These are phyloP conservation scores for Papilio demoleus DNA, from an alignment of 2,888 invertebrate species.

Conservation along the genomic window DNA sequence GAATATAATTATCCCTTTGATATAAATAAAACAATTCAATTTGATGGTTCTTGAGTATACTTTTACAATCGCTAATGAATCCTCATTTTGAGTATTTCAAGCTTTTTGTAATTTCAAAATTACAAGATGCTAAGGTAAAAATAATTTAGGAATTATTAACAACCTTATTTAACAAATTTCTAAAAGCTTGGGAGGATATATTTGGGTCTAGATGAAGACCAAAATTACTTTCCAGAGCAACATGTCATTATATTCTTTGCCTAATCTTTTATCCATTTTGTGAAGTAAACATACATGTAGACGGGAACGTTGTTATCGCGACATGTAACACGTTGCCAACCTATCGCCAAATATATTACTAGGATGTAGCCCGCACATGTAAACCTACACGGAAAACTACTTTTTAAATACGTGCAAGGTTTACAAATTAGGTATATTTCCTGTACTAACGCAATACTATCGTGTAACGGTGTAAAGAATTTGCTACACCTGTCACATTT, in stretches of 20 bases:
- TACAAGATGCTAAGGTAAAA: too few species aligned
- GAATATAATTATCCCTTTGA: conserved; percentile 40
- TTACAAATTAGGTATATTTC: conserved; percentile 20
- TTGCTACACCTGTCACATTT: conserved; percentile 3
- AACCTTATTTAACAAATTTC: neutral
- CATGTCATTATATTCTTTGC: too few species aligned
- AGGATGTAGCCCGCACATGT: conserved; percentile 47
- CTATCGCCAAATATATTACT: conserved; percentile 50
- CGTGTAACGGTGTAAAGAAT: conserved; percentile 25
- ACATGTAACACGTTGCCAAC: conserved; percentile 61
- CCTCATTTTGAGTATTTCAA: conserved; percentile 9
- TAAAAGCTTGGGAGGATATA: too few species aligned
- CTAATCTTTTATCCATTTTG: too few species aligned
- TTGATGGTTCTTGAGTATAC: conserved; percentile 37
- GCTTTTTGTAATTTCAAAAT: neutral
- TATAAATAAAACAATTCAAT: conserved; percentile 41
- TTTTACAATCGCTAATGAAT: conserved; percentile 30
- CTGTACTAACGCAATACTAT: neutral
- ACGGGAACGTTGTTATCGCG: conserved; percentile 57
- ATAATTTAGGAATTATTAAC: neutral
- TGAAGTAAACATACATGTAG: neutral
- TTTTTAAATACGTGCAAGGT: conserved; percentile 43
- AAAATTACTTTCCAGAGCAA: too few species aligned
- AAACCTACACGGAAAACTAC: conserved; percentile 49
- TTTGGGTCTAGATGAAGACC: too few species aligned